A percentile compares a stretch with the other conserved stretches of the same genome.
Evolutionary conservation across 2,113 vertebrate species (phyloP).

Genomic region (Pachypanchax playfairii): DNA sequence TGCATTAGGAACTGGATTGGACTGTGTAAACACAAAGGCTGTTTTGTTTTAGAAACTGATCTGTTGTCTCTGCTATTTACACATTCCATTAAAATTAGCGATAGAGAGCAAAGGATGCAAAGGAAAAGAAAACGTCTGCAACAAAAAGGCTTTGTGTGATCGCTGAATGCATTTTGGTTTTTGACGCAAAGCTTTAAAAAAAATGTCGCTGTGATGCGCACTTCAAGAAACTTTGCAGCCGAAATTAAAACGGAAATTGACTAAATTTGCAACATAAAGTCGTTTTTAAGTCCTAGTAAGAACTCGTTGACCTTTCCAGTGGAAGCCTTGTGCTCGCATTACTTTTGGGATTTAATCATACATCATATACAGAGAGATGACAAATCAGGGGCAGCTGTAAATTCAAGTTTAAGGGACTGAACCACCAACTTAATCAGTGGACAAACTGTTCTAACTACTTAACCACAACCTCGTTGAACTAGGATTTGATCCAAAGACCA

Average conservation of each 20-base stretch:
- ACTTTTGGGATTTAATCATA: neutral
- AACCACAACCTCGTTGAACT: neutral
- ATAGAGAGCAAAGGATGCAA: neutral
- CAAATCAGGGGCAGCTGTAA: neutral
- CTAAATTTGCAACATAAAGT: no score
- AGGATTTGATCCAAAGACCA: neutral
- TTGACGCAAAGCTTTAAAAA: no score
- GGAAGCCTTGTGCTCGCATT: neutral
- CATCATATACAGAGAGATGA: neutral
- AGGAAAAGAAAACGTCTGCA: neutral
- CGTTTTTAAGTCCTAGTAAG: no score
- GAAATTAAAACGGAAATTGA: no score
- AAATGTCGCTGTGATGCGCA: no score
- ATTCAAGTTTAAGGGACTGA: neutral
- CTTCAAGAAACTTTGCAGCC: no score
- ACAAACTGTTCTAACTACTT: neutral
- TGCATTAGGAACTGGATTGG: neutral
- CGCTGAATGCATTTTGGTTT: neutral
- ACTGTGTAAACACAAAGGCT: neutral
- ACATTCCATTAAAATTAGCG: neutral
- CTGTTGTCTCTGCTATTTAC: neutral
- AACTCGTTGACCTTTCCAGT: neutral
- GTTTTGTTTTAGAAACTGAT: slow-evolving; percentile 10
- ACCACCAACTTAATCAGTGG: neutral
- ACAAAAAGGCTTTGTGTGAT: neutral